Evolutionary conservation across 2,888 invertebrate genomes (phyloP).

Genomic region (Morpho deidamia): DNA sequence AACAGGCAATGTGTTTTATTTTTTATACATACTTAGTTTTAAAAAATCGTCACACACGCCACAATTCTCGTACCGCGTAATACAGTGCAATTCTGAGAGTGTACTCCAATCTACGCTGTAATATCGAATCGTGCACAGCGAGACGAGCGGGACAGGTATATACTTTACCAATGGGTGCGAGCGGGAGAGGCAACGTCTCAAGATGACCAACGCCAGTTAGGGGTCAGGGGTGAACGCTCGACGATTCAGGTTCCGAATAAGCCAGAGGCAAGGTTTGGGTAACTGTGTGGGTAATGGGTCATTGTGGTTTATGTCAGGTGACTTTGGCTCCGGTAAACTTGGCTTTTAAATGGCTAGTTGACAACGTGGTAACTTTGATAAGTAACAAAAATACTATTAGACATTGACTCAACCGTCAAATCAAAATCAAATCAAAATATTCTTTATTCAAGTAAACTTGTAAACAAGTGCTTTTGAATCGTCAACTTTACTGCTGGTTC

Average conservation of each 20-base stretch:
- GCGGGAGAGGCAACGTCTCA: slow-evolving; percentile 46
- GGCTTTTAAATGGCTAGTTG: neutral
- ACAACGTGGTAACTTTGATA: no score
- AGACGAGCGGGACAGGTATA: slow-evolving; percentile 40
- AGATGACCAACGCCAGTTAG: slow-evolving; percentile 72
- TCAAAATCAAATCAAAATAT: no score
- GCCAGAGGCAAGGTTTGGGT: slow-evolving; percentile 26
- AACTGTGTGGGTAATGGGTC: slow-evolving; percentile 21
- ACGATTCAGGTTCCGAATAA: slow-evolving; percentile 41
- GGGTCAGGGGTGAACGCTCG: slow-evolving; percentile 77
- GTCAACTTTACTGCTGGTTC: no score
- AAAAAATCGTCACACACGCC: no score
- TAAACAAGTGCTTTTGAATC: no score
- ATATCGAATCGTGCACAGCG: slow-evolving; percentile 64
- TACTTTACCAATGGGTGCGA: slow-evolving; percentile 24
- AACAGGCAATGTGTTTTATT: neutral
- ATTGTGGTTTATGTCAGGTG: slow-evolving; percentile 14
- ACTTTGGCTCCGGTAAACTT: neutral
- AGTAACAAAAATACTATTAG: no score
- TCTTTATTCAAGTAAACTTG: no score
- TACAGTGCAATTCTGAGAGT: slow-evolving; percentile 69
- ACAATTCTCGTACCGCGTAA: slow-evolving; percentile 40
- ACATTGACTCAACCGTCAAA: no score
- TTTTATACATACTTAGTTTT: neutral
- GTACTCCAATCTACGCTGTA: slow-evolving; percentile 66